phyloP scores from a whole-genome alignment of 2,888 invertebrate species.

The Rhodophaea formosa region DNA sequence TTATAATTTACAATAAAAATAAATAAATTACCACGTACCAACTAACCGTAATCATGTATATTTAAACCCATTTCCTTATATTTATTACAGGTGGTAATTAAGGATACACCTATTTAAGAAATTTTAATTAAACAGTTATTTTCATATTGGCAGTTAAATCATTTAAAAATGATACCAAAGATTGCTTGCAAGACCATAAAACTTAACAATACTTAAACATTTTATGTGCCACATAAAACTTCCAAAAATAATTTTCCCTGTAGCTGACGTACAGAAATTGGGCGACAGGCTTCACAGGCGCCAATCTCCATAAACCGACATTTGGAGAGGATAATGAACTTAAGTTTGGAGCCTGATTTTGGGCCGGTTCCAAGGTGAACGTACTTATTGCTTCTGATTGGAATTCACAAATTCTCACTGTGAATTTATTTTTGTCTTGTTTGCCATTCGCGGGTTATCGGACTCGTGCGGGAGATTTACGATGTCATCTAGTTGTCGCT shows the following conservation, averaged over 20 bases:
- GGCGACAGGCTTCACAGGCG: conserved; percentile 30
- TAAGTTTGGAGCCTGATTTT: conserved; percentile 51
- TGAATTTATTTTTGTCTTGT: conserved; percentile 65
- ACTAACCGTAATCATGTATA: too few species aligned
- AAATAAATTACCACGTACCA: too few species aligned
- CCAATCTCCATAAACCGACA: conserved; percentile 55
- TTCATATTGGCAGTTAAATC: background rate
- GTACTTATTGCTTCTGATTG: conserved; percentile 61
- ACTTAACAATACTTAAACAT: background rate
- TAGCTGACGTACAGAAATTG: conserved; percentile 29
- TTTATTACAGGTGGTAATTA: too few species aligned
- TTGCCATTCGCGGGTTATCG: conserved; percentile 69
- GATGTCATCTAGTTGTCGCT: conserved; percentile 45
- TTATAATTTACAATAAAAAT: too few species aligned
- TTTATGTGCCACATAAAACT: background rate
- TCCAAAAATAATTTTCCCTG: conserved; percentile 21
- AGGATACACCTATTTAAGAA: too few species aligned
- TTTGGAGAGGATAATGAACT: conserved; percentile 73
- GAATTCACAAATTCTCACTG: conserved; percentile 64
- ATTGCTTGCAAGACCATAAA: background rate
- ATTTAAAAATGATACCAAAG: background rate
- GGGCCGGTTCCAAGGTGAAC: conserved; percentile 77
- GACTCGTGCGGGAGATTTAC: conserved; percentile 58
- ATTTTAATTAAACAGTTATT: too few species aligned
- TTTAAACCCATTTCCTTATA: too few species aligned